Base-by-base conservation (phyloP, 2,888 invertebrate species). In the Sturmia bella region DNA sequence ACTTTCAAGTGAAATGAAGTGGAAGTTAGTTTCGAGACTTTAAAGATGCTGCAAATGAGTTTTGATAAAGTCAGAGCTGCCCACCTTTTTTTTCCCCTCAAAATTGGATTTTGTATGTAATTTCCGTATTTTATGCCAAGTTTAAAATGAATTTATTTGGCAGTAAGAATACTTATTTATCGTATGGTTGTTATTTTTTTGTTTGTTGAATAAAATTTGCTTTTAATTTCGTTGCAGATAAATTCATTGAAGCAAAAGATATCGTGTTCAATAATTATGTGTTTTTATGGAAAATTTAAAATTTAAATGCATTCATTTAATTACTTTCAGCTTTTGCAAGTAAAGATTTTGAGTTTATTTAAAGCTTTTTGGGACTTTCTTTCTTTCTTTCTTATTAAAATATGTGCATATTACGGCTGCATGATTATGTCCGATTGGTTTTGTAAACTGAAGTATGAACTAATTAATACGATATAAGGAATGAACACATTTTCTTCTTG, bases 1-100 rank as follows among this genome's bases (percentile, higher is more conserved):
- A 77, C 56, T 77, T 70, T 77, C 19, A 52, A 43, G 37, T 52
- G 64, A 78, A 72, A 64, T 70, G 39, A 72, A 37, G n/a, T 52
- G 43, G 64, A 78, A 52, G 17, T 59, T 50, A 52, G 17, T 59
- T 50, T 54, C 19, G 9, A 68, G 32, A 68, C 13, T 3, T 59
- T 43, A 63, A 63, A 54, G 69, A 63, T 69, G 45, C 45, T 52
- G 21, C 21, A 54, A 48, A 63, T 24, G 39, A 54, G 2, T 61
- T 68, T 32, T 21, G 41, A 37, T 27, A 24, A 61, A 43, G 32
- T 11, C 68, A 43, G 32, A 32, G 48, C 21, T 37, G 57, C 48
- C 39, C 50, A 69, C 19, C 50, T 48, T 50, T 50, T 21, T n/a
- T n/a, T n/a, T n/a, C n/a, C n/a, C 50, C 19, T 19, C 24, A 64